A percentile compares a stretch with the other conserved stretches of the same genome.
Conservation (phyloP, 2,888 invertebrate genomes). For the Danaus chrysippus region DNA sequence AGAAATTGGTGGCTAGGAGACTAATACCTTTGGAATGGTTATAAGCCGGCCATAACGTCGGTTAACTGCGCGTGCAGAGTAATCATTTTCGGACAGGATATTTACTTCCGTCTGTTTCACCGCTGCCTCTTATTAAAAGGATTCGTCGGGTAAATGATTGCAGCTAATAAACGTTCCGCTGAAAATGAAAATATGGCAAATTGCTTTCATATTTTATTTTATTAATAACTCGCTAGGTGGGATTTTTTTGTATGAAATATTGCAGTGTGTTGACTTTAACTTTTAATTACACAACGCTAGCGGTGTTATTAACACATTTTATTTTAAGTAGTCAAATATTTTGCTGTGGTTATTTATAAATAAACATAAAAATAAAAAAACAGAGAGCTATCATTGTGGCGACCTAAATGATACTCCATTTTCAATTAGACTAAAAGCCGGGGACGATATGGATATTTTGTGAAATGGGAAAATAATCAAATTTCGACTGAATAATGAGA, state of each 20-base stretch:
- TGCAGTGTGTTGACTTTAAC: constrained; percentile 7
- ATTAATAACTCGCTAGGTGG: constrained; percentile 18
- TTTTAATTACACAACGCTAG: background rate
- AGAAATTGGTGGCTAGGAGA: constrained; percentile 70
- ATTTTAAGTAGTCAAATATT: background rate
- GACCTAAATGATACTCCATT: constrained; percentile 61
- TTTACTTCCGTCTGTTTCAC: constrained; percentile 70
- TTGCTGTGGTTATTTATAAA: constrained; percentile 1
- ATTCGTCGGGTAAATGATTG: constrained; percentile 37
- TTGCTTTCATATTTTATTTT: constrained; percentile 24
- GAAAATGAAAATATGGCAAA: constrained; percentile 26
- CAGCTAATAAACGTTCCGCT: constrained; percentile 31
- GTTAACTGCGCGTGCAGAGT: constrained; percentile 71
- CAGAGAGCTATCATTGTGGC: constrained; percentile 58
- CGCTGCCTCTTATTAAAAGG: constrained; percentile 64
- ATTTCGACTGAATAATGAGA: constrained; percentile 77
- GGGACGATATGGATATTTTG: constrained; percentile 77
- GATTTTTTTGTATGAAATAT: constrained; percentile 12
- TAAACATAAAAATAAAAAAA: constrained; percentile 46
- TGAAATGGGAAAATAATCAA: constrained; percentile 78
- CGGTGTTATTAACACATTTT: background rate
- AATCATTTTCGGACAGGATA: constrained; percentile 76
- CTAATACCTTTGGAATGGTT: constrained; percentile 75
- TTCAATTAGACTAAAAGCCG: constrained; percentile 74
- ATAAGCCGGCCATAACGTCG: constrained; percentile 71